Evolutionary conservation across 2,888 invertebrate genomes (phyloP), one percentile per base, ranked within the genome.

Genomic region (Hydroisotoma schaefferi): DNA sequence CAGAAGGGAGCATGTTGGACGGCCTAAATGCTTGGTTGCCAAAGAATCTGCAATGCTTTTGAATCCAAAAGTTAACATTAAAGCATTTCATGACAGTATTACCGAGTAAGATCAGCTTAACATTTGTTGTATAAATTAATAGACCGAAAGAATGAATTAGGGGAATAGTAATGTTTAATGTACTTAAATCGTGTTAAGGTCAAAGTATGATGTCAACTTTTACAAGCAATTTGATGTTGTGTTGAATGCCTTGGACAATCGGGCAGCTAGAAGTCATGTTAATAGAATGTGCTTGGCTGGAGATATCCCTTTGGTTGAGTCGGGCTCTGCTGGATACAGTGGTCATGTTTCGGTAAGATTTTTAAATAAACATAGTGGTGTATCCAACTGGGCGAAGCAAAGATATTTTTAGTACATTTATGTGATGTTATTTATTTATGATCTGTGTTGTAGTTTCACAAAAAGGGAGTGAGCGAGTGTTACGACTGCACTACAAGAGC

Each of bases 281-380:
- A 99, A 99, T 80, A 84, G 99, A 27, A 91, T 99, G 91, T 99
- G 99, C 77, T 81, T 99, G 51, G 93, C 97, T 38, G 93, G 95
- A 1, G 87, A 92, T 75, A 82, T 95, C 29, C 97, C 99, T 0
- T 79, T 99, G 1, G 85, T 99, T 69, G 99, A 99, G 77, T 95
- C 95, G 60, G 99, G 99, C 2, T 94, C 98, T 6, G 89, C 97
- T 1, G 99, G 99, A 0, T 99, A 97, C 76, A 85, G 90, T 54
- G 99, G 99, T 29, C 98, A 99, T 81, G 79, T 81, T 46, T 76
- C 78, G 40, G 78, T 78, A 54, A 79, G 80, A 63, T 33, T 10
- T 33, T 10, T 33, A 33, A 6, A 33, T 33, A 33, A 76, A 77
- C 71, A 28, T 6, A n/a, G 25, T n/a, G 20, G 20, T 18, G 25